Conservation (phyloP, 2,113 vertebrate genomes). For the Rhadina sibilatrix region DNA sequence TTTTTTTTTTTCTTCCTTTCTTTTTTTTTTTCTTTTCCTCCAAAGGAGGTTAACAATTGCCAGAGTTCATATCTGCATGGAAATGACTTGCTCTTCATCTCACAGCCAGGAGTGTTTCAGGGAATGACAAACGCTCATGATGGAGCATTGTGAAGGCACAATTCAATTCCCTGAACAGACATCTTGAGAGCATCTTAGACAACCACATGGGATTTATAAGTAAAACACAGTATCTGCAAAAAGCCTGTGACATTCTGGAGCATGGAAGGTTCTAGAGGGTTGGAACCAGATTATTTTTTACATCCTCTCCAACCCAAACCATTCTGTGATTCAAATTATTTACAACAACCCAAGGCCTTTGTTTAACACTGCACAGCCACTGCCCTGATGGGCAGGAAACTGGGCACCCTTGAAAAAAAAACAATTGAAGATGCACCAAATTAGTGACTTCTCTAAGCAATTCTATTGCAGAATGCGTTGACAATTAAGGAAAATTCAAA, state of each 20-base stretch:
- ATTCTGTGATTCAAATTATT: not conserved
- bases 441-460: not conserved
- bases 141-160: not conserved
- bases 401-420: not conserved
- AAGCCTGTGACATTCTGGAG: not conserved
- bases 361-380: not conserved
- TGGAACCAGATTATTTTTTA: not conserved
- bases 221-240: not conserved
- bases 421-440: not conserved
- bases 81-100: not conserved
- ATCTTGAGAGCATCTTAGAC: not conserved
- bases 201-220: not conserved
- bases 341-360: not conserved
- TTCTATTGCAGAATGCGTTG: not conserved
- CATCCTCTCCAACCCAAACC: not conserved
- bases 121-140: not conserved
- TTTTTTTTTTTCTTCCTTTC: not conserved
- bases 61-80: not conserved
- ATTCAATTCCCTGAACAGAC: not conserved
- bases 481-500: not conserved
- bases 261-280: not conserved
- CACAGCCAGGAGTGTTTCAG: not conserved
- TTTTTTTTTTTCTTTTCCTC: not conserved
- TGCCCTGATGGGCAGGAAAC: not conserved
- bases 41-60: not conserved